Conservation (phyloP, 1,140 invertebrate genomes). For the Ceratina calcarata region DNA sequence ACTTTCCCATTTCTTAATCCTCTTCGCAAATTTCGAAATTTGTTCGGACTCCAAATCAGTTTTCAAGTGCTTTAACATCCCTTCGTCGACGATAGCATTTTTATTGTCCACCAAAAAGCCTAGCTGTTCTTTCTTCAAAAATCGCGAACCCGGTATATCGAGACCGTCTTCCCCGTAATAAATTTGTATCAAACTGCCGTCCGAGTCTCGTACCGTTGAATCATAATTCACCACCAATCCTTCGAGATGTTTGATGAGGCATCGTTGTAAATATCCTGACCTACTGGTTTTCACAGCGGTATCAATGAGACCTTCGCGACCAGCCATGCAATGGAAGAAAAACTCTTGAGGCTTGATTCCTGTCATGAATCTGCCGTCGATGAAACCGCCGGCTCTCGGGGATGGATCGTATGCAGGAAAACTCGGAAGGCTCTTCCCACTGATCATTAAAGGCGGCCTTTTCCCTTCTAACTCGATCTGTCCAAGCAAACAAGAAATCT, state of each 20-base stretch:
- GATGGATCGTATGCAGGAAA: constrained; percentile 95
- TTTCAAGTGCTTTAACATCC: constrained; percentile 82
- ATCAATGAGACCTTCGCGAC: constrained; percentile 95
- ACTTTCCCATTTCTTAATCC: constrained; percentile 83
- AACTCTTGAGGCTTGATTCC: constrained; percentile 97
- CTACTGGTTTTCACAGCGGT: constrained; percentile 96
- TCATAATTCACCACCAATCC: constrained; percentile 95
- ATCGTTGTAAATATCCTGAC: constrained; percentile 98
- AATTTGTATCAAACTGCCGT: constrained; percentile 95
- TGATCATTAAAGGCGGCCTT: constrained; percentile 96
- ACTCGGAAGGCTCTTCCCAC: constrained; percentile 95
- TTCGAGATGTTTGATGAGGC: constrained; percentile 98
- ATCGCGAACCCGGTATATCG: constrained; percentile 93
- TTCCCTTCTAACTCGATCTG: constrained; percentile 99
- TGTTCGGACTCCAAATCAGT: constrained; percentile 78
- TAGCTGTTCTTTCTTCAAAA: constrained; percentile 90
- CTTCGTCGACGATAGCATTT: constrained; percentile 83
- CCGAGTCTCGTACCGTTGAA: constrained; percentile 96
- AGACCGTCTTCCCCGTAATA: constrained; percentile 99
- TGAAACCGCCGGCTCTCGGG: constrained; percentile 97
- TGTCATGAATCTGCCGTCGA: constrained; percentile 97
- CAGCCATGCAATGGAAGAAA: constrained; percentile 99
- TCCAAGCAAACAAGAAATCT: constrained; percentile 97
- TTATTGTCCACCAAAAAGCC: constrained; percentile 91
- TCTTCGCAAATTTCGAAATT: constrained; percentile 80